Conservation (phyloP, 1,140 invertebrate genomes). For the Zelostemma sp. region DNA sequence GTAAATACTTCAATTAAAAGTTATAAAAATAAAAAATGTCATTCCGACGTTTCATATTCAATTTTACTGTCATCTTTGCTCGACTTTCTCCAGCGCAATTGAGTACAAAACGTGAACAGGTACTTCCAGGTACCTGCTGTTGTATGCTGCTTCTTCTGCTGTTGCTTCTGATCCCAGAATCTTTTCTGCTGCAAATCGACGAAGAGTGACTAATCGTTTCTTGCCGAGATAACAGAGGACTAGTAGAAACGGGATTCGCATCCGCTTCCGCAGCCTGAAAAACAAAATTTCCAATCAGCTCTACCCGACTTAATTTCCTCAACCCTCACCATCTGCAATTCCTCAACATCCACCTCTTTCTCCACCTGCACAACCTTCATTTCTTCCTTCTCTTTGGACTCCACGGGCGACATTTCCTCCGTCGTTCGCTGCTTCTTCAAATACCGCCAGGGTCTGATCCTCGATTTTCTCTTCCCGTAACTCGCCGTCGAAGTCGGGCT, state of each 20-base stretch:
- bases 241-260: conserved; percentile 65
- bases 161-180: conserved; percentile 88
- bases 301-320: conserved; percentile 1
- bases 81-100: too few relatives aligned
- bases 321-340: too few relatives aligned
- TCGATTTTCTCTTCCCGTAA: conserved; percentile 59
- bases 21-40: too few relatives aligned
- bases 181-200: conserved; percentile 85
- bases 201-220: conserved; percentile 79
- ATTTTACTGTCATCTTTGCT: not conserved
- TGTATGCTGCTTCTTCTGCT: conserved; percentile 87
- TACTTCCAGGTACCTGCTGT: conserved; percentile 80
- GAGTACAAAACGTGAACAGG: too few relatives aligned
- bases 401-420: conserved; percentile 64
- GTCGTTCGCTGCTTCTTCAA: conserved; percentile 64
- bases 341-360: conserved; percentile 21
- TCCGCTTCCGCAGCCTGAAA: conserved; percentile 61
- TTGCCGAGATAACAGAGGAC: conserved; percentile 68
- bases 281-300: conserved; percentile 8
- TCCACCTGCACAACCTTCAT: conserved; percentile 1
- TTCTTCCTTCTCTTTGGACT: conserved; percentile 38
- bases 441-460: conserved; percentile 64
- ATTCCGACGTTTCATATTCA: too few relatives aligned
- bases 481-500: conserved; percentile 74
- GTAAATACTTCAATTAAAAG: too few relatives aligned